Percentiles rank a stretch among this genome's conserved stretches.
phyloP scores from a whole-genome alignment of 2,113 vertebrate species.

The Oryzias javanicus region DNA sequence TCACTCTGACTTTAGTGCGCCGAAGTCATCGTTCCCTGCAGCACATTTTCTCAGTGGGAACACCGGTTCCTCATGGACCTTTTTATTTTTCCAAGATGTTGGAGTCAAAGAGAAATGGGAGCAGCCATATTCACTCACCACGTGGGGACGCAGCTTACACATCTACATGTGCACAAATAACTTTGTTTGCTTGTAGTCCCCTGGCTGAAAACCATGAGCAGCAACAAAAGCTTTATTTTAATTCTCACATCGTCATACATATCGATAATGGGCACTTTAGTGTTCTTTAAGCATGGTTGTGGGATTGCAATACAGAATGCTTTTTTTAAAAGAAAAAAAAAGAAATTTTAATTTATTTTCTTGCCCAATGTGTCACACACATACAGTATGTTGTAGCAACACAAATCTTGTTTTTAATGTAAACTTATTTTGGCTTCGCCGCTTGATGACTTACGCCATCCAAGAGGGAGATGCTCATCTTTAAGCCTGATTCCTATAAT shows the following conservation, averaged over 20 bases:
- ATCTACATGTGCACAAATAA: constrained; percentile 44
- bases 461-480: constrained; percentile 44
- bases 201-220: constrained; percentile 41
- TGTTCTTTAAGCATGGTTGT: constrained; percentile 71
- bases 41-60: constrained; percentile 63
- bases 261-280: constrained; percentile 48
- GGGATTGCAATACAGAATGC: constrained; percentile 65
- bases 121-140: constrained; percentile 68
- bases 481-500: constrained; percentile 56
- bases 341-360: constrained; percentile 57
- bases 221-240: constrained; percentile 70
- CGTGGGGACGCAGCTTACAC: constrained; percentile 51
- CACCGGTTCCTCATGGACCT: constrained; percentile 42
- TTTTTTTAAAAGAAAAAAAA: constrained; percentile 51
- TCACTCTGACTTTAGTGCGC: constrained; percentile 50
- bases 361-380: constrained; percentile 40
- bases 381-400: constrained; percentile 68
- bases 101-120: constrained; percentile 51
- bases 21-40: constrained; percentile 63
- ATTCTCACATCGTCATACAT: constrained; percentile 58
- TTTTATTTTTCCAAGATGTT: constrained; percentile 29
- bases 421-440: constrained; percentile 38
- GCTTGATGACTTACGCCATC: constrained; percentile 46
- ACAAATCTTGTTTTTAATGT: constrained; percentile 52
- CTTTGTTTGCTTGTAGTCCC: constrained; percentile 52